Evolutionary conservation across 2,113 vertebrate genomes (phyloP).

Genomic region (Polypterus bichir): DNA sequence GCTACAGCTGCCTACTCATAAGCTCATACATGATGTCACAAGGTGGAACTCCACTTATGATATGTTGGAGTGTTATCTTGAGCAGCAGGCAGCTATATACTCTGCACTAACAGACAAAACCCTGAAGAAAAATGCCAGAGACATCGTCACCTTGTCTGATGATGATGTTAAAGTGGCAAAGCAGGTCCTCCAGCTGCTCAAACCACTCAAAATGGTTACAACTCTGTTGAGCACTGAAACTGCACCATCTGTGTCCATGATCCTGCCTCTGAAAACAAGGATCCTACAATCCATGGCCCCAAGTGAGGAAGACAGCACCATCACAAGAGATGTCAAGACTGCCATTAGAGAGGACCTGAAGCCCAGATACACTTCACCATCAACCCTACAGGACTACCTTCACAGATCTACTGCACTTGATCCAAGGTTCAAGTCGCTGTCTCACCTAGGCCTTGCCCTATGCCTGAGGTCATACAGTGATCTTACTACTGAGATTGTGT

Average conservation of each 20-base stretch:
- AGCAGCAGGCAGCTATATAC: slow-evolving; percentile 11
- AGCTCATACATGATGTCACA: slow-evolving; percentile 12
- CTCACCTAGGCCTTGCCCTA: slow-evolving; percentile 20
- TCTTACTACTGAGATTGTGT: slow-evolving; percentile 23
- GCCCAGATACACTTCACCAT: slow-evolving; percentile 14
- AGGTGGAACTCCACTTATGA: slow-evolving; percentile 16
- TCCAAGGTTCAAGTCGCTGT: slow-evolving; percentile 14
- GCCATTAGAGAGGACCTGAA: slow-evolving; percentile 16
- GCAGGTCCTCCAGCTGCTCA: slow-evolving; percentile 3
- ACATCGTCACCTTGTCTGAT: slow-evolving; percentile 11
- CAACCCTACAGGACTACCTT: slow-evolving; percentile 17
- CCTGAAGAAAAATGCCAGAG: slow-evolving; percentile 6
- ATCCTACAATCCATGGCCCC: slow-evolving; percentile 2
- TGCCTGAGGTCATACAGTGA: slow-evolving; percentile 16
- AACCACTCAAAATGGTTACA: slow-evolving; percentile 6
- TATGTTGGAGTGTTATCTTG: slow-evolving; percentile 15
- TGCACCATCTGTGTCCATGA: slow-evolving; percentile 11
- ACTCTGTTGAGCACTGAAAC: slow-evolving; percentile 12
- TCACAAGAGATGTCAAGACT: slow-evolving; percentile 11
- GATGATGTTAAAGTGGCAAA: slow-evolving; percentile 16
- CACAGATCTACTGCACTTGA: slow-evolving; percentile 11
- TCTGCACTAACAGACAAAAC: slow-evolving; percentile 11
- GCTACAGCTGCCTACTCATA: slow-evolving; percentile 15
- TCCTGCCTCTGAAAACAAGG: slow-evolving; percentile 7
- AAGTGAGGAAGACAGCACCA: slow-evolving; percentile 10